Percentiles rank a stretch among this genome's conserved stretches.
phyloP scores from a whole-genome alignment of 2,888 invertebrate species.

The Stenichneumon culpator region DNA sequence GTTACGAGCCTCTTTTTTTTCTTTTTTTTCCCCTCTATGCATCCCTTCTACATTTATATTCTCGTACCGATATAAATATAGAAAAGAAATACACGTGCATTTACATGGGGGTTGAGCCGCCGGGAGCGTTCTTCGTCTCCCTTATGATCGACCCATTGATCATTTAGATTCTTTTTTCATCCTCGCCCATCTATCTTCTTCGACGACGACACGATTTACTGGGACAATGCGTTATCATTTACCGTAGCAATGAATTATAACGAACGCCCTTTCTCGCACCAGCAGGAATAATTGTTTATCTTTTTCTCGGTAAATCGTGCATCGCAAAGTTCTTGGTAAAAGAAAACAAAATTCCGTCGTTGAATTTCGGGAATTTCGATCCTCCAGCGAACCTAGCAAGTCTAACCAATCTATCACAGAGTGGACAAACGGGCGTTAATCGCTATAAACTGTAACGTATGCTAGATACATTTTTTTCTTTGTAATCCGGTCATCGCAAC shows the following conservation, averaged over 20 bases:
- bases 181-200: conserved; percentile 17
- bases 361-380: conserved; percentile 25
- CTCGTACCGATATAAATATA: conserved; percentile 28
- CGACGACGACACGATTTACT: conserved; percentile 31
- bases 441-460: conserved; percentile 3
- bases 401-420: conserved; percentile 77
- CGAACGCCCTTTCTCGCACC: neutral
- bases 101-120: neutral
- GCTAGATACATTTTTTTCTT: conserved; percentile 14
- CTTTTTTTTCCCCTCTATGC: conserved; percentile 12
- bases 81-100: neutral
- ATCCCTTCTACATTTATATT: conserved; percentile 43
- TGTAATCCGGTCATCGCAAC: conserved; percentile 62
- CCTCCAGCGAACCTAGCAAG: conserved; percentile 70
- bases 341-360: neutral
- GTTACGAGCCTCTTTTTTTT: conserved; percentile 8
- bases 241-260: neutral
- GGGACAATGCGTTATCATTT: neutral
- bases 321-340: conserved; percentile 1
- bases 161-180: conserved; percentile 10
- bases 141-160: neutral
- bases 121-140: neutral
- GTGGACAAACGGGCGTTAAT: conserved; percentile 45
- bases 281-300: neutral
- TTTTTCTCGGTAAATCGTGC: conserved; percentile 36